A percentile compares a stretch with the other conserved stretches of the same genome.
phyloP scores from a whole-genome alignment of 2,888 invertebrate species.

The Lampropteryx suffumata region DNA sequence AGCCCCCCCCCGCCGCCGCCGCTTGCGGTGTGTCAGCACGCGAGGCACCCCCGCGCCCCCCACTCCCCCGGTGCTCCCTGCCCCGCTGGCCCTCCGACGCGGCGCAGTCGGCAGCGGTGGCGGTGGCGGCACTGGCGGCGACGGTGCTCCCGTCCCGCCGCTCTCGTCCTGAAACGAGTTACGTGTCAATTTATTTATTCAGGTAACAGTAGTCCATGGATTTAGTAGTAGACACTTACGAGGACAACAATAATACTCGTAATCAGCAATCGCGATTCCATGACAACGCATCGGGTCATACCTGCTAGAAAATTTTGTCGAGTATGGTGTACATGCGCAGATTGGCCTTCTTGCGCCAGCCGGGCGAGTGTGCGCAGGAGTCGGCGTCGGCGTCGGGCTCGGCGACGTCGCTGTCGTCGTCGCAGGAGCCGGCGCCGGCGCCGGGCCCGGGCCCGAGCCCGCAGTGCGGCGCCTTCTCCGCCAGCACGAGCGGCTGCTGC shows the following conservation, averaged over 20 bases:
- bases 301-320: conserved; percentile 81
- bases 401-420: conserved; percentile 47
- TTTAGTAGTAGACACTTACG: no score
- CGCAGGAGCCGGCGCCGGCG: conserved; percentile 37
- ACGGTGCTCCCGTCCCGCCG: conserved; percentile 22
- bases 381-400: conserved; percentile 41
- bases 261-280: no score
- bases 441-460: conserved; percentile 24
- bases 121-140: conserved; percentile 23
- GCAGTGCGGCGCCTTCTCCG: conserved; percentile 26
- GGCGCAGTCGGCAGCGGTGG: conserved; percentile 12
- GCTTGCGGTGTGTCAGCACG: no score
- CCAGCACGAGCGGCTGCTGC: conserved; percentile 29
- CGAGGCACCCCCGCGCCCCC: conserved; percentile 39
- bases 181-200: no score
- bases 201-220: no score
- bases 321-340: conserved; percentile 78
- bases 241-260: no score
- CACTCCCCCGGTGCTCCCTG: conserved; percentile 14
- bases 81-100: conserved; percentile 8
- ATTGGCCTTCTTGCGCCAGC: conserved; percentile 74
- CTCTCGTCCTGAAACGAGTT: conserved; percentile 47
- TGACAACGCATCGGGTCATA: conserved; percentile 32
- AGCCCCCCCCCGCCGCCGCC: conserved; percentile 21
- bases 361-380: conserved; percentile 48